Evolutionary conservation across 2,888 invertebrate species (phyloP).

Genomic region (Luffia ferchaultella): DNA sequence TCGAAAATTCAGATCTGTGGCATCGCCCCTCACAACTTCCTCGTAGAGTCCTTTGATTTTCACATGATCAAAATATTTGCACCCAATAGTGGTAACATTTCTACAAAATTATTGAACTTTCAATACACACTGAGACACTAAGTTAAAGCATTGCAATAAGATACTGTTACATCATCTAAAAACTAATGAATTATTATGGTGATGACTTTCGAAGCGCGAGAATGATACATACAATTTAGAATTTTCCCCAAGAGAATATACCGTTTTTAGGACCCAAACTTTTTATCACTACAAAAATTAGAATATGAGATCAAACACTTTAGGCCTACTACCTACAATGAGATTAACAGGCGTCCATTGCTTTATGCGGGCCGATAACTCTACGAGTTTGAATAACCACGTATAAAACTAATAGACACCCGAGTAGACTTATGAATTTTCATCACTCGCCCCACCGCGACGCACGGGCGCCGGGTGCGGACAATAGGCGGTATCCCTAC

Average conservation of each 20-base stretch:
- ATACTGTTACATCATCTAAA: constrained; percentile 55
- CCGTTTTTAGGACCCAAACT: constrained; percentile 53
- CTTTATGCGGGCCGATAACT: neutral
- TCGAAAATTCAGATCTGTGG: no score
- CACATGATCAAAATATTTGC: constrained; percentile 40
- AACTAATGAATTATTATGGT: constrained; percentile 47
- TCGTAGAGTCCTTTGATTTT: constrained; percentile 36
- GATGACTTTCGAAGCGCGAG: constrained; percentile 40
- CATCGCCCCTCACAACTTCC: neutral
- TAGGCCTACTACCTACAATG: constrained; percentile 64
- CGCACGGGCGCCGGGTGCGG: neutral
- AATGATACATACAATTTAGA: constrained; percentile 54
- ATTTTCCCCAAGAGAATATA: constrained; percentile 50
- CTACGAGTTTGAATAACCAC: neutral
- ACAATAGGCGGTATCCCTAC: constrained; percentile 55
- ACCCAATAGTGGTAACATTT: constrained; percentile 41
- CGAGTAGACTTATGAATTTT: neutral
- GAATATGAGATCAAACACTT: constrained; percentile 63
- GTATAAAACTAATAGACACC: neutral
- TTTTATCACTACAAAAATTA: constrained; percentile 65
- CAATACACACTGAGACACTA: constrained; percentile 56
- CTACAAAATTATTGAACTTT: constrained; percentile 50
- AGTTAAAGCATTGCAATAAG: constrained; percentile 67
- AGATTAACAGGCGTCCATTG: constrained; percentile 56
- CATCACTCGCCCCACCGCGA: neutral